phyloP scores from a whole-genome alignment of 2,888 invertebrate species.

The Epistrophe eligans region DNA sequence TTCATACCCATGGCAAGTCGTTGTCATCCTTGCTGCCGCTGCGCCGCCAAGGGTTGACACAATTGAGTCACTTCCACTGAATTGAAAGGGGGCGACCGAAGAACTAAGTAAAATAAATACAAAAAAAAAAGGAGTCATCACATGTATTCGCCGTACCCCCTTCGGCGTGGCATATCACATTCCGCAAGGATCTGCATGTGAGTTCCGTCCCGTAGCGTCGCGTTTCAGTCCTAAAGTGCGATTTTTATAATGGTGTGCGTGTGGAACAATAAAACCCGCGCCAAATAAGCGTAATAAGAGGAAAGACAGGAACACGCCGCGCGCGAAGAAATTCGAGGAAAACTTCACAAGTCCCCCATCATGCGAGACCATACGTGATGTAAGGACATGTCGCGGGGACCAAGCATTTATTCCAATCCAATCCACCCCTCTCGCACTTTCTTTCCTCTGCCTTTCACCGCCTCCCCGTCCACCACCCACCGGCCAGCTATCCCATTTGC shows the following conservation, averaged over 20 bases:
- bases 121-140: slow-evolving; percentile 48
- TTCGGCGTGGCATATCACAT: slow-evolving; percentile 63
- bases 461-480: not conserved
- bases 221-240: slow-evolving; percentile 41
- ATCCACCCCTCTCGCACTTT: slow-evolving; percentile 8
- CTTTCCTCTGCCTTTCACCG: not conserved
- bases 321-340: slow-evolving; percentile 74
- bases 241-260: slow-evolving; percentile 46
- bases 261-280: slow-evolving; percentile 76
- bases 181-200: slow-evolving; percentile 72
- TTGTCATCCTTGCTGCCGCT: slow-evolving; percentile 42
- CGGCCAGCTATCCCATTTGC: slow-evolving; percentile 29
- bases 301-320: slow-evolving; percentile 79
- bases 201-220: slow-evolving; percentile 1
- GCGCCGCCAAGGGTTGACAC: slow-evolving; percentile 68
- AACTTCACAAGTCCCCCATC: slow-evolving; percentile 69
- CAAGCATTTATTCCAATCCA: slow-evolving; percentile 43
- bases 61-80: slow-evolving; percentile 67
- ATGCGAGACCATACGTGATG: slow-evolving; percentile 73
- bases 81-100: slow-evolving; percentile 71
- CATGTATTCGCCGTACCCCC: slow-evolving; percentile 52
- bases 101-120: slow-evolving; percentile 41
- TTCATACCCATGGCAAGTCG: slow-evolving; percentile 8
- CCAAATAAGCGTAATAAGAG: slow-evolving; percentile 80
- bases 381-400: slow-evolving; percentile 68